Percentiles rank a stretch among this genome's conserved stretches.
These are phyloP conservation scores for Sepiola atlantica DNA, from an alignment of 2,888 invertebrate species.

Conservation along the genomic window DNA sequence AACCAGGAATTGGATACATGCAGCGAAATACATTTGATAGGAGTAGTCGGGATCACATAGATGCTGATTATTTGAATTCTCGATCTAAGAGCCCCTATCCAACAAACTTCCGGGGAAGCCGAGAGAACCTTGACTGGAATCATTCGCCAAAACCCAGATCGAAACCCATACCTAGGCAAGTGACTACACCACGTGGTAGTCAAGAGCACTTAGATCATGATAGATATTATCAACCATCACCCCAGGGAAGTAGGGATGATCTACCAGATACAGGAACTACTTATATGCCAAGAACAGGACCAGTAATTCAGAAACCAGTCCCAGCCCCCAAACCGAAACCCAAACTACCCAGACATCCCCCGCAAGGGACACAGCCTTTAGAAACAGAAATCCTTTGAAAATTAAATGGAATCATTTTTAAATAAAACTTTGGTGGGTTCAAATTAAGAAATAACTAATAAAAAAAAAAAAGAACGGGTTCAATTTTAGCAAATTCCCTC, in stretches of 20 bases:
- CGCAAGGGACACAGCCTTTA: neutral
- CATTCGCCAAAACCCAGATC: neutral
- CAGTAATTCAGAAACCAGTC: neutral
- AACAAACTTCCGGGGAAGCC: neutral
- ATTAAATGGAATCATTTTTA: neutral
- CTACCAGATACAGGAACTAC: neutral
- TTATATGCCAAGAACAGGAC: neutral
- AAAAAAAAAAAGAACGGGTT: too few relatives aligned
- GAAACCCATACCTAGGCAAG: neutral
- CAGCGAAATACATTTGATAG: constrained; percentile 38
- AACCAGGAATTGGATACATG: neutral
- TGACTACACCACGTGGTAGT: neutral
- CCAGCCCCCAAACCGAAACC: neutral
- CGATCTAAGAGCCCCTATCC: neutral
- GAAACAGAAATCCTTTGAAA: constrained; percentile 39
- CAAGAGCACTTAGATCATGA: neutral
- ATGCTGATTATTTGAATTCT: neutral
- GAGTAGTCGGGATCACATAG: neutral
- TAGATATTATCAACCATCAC: neutral
- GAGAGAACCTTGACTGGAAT: neutral
- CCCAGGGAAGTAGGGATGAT: neutral
- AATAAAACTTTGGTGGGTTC: neutral
- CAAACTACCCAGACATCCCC: neutral
- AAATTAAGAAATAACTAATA: too few relatives aligned
- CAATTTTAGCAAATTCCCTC: neutral